Base-by-base conservation (phyloP, 2,888 invertebrate species). In the Nasonovia ribisnigri region DNA sequence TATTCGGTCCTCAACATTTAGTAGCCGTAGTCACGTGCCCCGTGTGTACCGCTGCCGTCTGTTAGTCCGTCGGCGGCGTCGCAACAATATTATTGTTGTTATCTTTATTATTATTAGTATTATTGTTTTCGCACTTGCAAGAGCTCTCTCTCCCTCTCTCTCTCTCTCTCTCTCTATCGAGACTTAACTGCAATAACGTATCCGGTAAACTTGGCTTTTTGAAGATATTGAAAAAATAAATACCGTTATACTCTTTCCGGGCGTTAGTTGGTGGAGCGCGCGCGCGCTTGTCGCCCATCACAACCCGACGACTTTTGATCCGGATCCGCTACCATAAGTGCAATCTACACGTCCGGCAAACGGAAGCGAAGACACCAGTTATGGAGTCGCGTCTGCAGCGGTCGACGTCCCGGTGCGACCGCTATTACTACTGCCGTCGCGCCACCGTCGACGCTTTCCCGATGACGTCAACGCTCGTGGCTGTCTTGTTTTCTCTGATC, bases 11-110 rank as follows among this genome's bases (percentile, higher is more conserved):
- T 87, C 87, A 26, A 87, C 92, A 60, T 92, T 92, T 57, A 86
- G 87, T 86, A 87, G 57, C 87, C 87, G 92, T 92, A 67, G 92
- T 92, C 92, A 92, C 92, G 92, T 92, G 92, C 87, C 87, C 48
- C 91, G 57, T 36, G 54, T 29, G 43, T 43, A 60, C 57, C 20
- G 57, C 43, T 43, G 89, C 88, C 36, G 88, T 42, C 54, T 10
- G 54, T 57, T 43, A 84, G 84, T 84, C 26, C 43, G 42, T 43
- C 84, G 36, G 36, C 26, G 84, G 20, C 42, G 84, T 26, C 84
- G 84, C 36, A 43, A 43, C 4, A 43, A 43, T 43, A 26, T 6
- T 10, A 36, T 84, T 20, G 20, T 36, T 77, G 8, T 77, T 77
- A 36, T 84, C 24, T 8, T 3, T 11, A 42, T 10, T 1, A 84